phyloP scores from a whole-genome alignment of 2,888 invertebrate species.

The Mylabris sibirica region DNA sequence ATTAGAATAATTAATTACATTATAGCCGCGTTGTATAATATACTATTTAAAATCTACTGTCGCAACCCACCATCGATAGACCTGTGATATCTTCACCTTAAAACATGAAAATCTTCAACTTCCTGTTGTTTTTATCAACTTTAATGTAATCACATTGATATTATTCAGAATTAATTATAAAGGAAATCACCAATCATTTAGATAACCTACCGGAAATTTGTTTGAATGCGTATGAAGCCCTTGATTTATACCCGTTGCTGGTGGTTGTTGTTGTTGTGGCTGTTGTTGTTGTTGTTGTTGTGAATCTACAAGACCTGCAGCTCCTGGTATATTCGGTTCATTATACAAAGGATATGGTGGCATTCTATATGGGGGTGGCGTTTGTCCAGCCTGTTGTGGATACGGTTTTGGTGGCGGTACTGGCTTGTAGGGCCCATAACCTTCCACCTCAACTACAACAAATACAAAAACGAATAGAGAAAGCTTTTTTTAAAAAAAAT shows the following conservation, averaged over 20 bases:
- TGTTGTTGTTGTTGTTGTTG: conserved; percentile 2
- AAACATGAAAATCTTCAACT: background rate
- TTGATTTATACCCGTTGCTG: conserved; percentile 40
- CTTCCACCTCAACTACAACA: conserved; percentile 65
- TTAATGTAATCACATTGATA: background rate
- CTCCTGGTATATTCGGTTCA: conserved; percentile 65
- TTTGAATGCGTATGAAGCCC: conserved; percentile 77
- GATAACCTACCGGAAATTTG: conserved; percentile 76
- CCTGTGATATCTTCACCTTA: background rate
- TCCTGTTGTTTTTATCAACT: conserved; percentile 11
- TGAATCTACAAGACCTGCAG: conserved; percentile 58
- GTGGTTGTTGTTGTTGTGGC: conserved; percentile 28
- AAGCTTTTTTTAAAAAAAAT: background rate
- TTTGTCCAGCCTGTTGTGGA: conserved; percentile 60
- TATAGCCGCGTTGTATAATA: too few species aligned
- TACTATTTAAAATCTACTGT: background rate
- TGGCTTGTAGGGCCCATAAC: conserved; percentile 68
- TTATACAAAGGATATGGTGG: conserved; percentile 71
- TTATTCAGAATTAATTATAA: background rate
- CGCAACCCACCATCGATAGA: background rate
- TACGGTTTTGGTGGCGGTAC: conserved; percentile 70
- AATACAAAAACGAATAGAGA: conserved; percentile 20
- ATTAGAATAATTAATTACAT: too few species aligned
- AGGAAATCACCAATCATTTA: background rate
- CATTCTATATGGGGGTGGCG: conserved; percentile 72